A percentile compares a stretch with the other conserved stretches of the same genome.
Evolutionary conservation across 2,113 vertebrate species (phyloP).

Genomic region (Oenanthe oenanthe): DNA sequence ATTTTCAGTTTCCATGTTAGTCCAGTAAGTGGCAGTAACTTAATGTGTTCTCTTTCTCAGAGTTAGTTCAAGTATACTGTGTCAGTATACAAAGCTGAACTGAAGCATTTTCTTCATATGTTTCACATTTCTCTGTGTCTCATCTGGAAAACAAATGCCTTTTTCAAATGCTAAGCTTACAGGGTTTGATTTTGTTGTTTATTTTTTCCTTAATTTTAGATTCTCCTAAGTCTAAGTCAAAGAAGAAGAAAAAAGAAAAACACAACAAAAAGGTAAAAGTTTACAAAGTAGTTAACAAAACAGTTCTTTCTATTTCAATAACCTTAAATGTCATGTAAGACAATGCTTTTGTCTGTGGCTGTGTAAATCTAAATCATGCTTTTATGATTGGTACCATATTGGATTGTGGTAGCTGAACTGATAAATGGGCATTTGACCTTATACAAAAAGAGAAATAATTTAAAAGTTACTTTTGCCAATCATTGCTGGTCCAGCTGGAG

Average conservation of each 20-base stretch:
- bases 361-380: neutral
- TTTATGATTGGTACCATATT: neutral
- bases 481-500: neutral
- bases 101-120: neutral
- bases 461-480: neutral
- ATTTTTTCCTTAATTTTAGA: constrained; percentile 15
- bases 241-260: constrained; percentile 89
- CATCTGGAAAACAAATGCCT: neutral
- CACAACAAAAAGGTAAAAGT: constrained; percentile 83
- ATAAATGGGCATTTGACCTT: neutral
- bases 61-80: neutral
- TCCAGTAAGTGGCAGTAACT: neutral
- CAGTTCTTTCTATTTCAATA: neutral
- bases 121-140: neutral
- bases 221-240: constrained; percentile 80
- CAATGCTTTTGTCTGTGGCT: neutral
- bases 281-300: neutral
- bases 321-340: neutral
- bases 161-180: neutral
- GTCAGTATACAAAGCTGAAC: neutral
- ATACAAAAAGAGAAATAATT: neutral
- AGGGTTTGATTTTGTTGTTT: neutral
- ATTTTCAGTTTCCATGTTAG: neutral
- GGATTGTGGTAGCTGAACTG: neutral
- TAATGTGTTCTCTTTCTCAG: neutral